Percentiles rank a stretch among this genome's conserved stretches.
phyloP scores from a whole-genome alignment of 2,888 invertebrate species.

The Hypercompe scribonia region DNA sequence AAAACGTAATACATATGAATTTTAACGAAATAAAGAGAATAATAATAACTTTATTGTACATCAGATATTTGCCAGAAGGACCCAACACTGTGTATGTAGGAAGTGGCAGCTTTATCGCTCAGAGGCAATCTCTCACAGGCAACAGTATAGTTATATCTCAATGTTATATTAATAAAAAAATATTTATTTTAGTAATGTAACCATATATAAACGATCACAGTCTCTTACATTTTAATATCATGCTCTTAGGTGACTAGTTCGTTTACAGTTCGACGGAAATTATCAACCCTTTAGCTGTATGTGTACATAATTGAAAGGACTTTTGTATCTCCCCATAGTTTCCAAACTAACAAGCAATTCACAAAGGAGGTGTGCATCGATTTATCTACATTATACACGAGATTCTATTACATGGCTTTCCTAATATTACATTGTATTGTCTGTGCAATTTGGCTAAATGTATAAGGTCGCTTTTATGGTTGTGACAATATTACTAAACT shows the following conservation, averaged over 20 bases:
- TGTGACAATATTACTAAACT: neutral
- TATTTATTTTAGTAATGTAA: no score
- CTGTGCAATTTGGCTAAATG: neutral
- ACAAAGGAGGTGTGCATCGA: constrained; percentile 13
- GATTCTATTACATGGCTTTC: constrained; percentile 3
- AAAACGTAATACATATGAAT: no score
- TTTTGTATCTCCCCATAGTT: constrained; percentile 6
- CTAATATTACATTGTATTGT: neutral
- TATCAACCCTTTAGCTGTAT: neutral
- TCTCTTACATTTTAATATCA: neutral
- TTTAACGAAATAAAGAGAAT: no score
- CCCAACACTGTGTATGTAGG: no score
- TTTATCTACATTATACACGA: constrained; percentile 6
- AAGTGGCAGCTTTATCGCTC: no score
- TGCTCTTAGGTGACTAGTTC: neutral
- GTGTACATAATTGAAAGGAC: neutral
- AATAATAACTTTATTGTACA: no score
- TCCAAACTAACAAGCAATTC: constrained; percentile 8
- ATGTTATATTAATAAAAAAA: no score
- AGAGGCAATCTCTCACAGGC: no score
- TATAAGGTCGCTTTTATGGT: neutral
- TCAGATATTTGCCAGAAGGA: no score
- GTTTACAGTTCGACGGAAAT: neutral
- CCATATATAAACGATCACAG: neutral
- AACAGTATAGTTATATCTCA: no score